Evolutionary conservation across 2,113 vertebrate genomes (phyloP), one percentile per base, ranked within the genome.

Genomic region (Lampris megalopsis): DNA sequence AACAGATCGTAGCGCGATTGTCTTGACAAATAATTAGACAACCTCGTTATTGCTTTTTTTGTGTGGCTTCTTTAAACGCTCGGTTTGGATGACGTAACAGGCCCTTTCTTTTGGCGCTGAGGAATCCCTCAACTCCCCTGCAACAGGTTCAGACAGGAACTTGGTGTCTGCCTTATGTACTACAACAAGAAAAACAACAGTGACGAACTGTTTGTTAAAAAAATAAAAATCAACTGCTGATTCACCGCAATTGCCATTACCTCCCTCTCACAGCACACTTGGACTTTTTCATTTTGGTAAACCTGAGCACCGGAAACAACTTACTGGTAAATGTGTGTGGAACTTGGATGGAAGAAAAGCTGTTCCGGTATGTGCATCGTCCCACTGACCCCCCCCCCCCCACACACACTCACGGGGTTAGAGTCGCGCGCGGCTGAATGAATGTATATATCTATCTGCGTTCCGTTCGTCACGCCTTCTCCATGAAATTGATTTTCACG

Each of bases 111-210:
- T 36, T 65, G 41, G 43, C 41, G 10, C 58, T 43, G 47, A 86
- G 73, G 79, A 87, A 87, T 88, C 79, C 78, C 52, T 63, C 60
- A 75, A 61, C 38, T 24, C n/a, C 9, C 53, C 75, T 54, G 57
- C 59, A 50, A 66, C 91, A 89, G 60, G 90, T 86, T 73, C 62
- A 13, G 77, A 84, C 91, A 75, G 9, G 90, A 90, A 69, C 48
- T 2, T 45, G 38, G 62, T n/a, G 47, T 73, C 72, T 9, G 50
- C 57, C 61, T 53, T 59, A 6, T 43, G 10, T 37, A 54, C 11
- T 2, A 2, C 47, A 72, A 65, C 71, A 42, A 24, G 2, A 67
- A 70, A 63, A 48, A 42, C 47, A 63, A 40, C 35, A 38, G 35
- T 10, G 54, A 37, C 75, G 13, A 60, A 64, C 6, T 11, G 9